These are phyloP conservation scores for Chlorops oryzae DNA, from an alignment of 1,140 invertebrate species.

Conservation along the genomic window DNA sequence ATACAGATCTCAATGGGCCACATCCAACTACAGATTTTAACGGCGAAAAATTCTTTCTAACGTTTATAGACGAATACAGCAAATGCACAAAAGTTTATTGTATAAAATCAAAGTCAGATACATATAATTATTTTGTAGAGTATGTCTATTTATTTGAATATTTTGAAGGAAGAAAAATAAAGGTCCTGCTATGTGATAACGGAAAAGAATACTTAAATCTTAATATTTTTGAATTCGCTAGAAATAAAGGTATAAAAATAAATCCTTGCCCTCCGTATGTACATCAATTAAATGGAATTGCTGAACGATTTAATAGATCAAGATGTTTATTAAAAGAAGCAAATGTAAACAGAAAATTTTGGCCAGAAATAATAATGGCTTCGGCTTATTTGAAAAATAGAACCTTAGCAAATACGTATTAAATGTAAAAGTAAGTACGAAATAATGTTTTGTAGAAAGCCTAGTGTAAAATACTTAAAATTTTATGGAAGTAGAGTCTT, in stretches of 20 bases:
- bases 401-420: constrained; percentile 33
- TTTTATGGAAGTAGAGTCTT: constrained; percentile 25
- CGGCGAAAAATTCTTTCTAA: constrained; percentile 37
- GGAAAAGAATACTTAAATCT: constrained; percentile 21
- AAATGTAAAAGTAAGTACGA: constrained; percentile 43
- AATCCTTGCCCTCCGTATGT: constrained; percentile 25
- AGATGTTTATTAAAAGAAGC: too few relatives aligned
- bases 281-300: constrained; percentile 47
- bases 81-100: constrained; percentile 2
- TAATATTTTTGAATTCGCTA: constrained; percentile 12
- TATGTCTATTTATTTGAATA: constrained; percentile 1
- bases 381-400: not conserved
- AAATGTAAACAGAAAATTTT: too few relatives aligned
- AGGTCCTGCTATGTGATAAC: constrained; percentile 23
- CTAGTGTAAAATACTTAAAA: constrained; percentile 36
- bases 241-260: constrained; percentile 15
- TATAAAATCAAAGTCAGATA: not conserved
- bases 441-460: constrained; percentile 39
- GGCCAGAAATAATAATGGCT: too few relatives aligned
- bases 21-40: constrained; percentile 24
- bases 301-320: too few relatives aligned
- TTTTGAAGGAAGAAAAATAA: not conserved
- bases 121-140: not conserved
- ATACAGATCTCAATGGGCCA: constrained; percentile 30
- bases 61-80: not conserved